Evolutionary conservation across 2,113 vertebrate species (phyloP).

Genomic region (Pomatostomus ruficeps): DNA sequence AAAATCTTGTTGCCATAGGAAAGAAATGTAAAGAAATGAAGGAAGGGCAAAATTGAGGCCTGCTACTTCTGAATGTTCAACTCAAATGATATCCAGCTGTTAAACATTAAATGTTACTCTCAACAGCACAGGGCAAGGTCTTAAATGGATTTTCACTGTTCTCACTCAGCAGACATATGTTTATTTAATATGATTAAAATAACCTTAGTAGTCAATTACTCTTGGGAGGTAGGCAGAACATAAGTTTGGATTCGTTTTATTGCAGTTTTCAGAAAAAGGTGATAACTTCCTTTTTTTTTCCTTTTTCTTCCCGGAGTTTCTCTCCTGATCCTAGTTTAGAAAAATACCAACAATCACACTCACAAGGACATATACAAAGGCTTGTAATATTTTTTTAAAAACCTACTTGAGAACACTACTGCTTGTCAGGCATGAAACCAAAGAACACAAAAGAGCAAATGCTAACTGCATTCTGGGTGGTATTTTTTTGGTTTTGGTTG

Average conservation of each 20-base stretch:
- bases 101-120: background rate
- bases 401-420: background rate
- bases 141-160: background rate
- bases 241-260: background rate
- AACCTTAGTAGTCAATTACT: background rate
- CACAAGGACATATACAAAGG: background rate
- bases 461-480: background rate
- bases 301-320: background rate
- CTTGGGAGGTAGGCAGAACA: background rate
- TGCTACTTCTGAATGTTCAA: background rate
- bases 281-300: background rate
- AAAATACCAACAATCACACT: background rate
- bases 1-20: background rate
- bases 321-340: background rate
- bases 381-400: background rate
- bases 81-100: conserved; percentile 9
- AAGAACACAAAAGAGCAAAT: background rate
- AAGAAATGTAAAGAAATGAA: background rate
- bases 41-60: background rate
- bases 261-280: background rate
- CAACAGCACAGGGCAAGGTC: background rate
- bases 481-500: background rate
- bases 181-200: conserved; percentile 7
- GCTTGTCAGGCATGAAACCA: background rate
- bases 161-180: background rate